A percentile compares a stretch with the other conserved stretches of the same genome.
phyloP scores from a whole-genome alignment of 2,888 invertebrate species.

The Litoditis marina region DNA sequence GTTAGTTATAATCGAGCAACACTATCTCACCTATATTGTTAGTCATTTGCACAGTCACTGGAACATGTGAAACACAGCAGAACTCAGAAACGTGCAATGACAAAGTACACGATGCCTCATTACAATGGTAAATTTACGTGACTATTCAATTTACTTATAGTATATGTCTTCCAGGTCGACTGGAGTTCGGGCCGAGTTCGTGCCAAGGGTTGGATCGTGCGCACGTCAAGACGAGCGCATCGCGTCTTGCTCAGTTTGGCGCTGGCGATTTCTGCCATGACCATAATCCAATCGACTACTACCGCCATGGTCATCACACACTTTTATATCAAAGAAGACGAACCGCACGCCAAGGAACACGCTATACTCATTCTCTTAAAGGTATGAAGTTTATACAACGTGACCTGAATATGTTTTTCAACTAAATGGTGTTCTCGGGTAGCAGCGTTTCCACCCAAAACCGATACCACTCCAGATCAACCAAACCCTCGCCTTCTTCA shows the following conservation, averaged over 20 bases:
- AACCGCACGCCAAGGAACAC: constrained; percentile 14
- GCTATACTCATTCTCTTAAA: constrained; percentile 13
- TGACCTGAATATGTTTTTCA: too few relatives aligned
- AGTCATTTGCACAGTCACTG: too few relatives aligned
- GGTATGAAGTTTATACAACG: too few relatives aligned
- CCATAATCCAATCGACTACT: constrained; percentile 17
- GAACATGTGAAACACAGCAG: too few relatives aligned
- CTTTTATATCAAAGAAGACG: constrained; percentile 19
- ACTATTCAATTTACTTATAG: too few relatives aligned
- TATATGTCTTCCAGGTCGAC: constrained; percentile 11
- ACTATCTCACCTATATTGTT: too few relatives aligned
- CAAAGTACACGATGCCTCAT: too few relatives aligned
- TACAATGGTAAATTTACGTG: too few relatives aligned
- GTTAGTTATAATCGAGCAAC: too few relatives aligned
- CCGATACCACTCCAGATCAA: constrained; percentile 14
- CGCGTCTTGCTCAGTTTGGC: constrained; percentile 15
- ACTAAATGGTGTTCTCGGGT: too few relatives aligned
- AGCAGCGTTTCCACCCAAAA: not conserved
- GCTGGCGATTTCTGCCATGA: constrained; percentile 16
- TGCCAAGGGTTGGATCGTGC: constrained; percentile 20
- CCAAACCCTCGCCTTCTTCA: constrained; percentile 17
- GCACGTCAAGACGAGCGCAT: constrained; percentile 12
- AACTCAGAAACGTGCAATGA: too few relatives aligned
- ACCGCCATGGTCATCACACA: constrained; percentile 14
- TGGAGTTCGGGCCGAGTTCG: constrained; percentile 8